Evolutionary conservation across 1,140 invertebrate genomes (phyloP).

Genomic region (Danaus plexippus): DNA sequence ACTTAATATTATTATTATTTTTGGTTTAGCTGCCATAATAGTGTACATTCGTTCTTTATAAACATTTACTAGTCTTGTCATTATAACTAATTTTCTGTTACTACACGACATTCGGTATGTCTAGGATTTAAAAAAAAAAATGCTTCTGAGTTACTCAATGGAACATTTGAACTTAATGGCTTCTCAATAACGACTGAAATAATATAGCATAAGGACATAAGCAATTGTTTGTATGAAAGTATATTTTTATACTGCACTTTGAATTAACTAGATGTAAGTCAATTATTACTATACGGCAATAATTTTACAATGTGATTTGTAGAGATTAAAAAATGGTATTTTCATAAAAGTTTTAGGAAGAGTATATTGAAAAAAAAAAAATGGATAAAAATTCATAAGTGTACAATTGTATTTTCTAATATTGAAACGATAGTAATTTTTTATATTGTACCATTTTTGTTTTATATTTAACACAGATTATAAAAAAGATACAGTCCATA

Average conservation of each 20-base stretch:
- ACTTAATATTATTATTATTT: no score
- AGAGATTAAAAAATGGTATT: conserved; percentile 12
- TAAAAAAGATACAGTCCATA: no score
- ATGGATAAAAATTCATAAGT: conserved; percentile 2
- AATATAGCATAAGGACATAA: conserved; percentile 37
- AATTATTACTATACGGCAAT: conserved; percentile 45
- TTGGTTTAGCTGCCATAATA: no score
- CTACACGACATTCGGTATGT: no score
- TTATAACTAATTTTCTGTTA: no score
- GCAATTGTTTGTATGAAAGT: conserved; percentile 16
- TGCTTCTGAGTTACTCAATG: no score
- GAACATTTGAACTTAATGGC: no score
- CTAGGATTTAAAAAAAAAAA: no score
- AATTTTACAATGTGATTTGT: conserved; percentile 45
- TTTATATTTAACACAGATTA: background rate
- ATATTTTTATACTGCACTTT: conserved; percentile 42
- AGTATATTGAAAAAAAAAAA: background rate
- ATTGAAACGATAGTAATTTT: conserved; percentile 6
- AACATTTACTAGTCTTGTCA: no score
- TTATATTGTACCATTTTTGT: conserved; percentile 5
- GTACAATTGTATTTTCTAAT: conserved; percentile 10
- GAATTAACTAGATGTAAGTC: conserved; percentile 32
- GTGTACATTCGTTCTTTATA: no score
- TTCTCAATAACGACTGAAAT: conserved; percentile 31
- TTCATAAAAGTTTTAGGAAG: conserved; percentile 3